phyloP scores from a whole-genome alignment of 2,888 invertebrate genomes.

The Aspidiotus destructor region DNA sequence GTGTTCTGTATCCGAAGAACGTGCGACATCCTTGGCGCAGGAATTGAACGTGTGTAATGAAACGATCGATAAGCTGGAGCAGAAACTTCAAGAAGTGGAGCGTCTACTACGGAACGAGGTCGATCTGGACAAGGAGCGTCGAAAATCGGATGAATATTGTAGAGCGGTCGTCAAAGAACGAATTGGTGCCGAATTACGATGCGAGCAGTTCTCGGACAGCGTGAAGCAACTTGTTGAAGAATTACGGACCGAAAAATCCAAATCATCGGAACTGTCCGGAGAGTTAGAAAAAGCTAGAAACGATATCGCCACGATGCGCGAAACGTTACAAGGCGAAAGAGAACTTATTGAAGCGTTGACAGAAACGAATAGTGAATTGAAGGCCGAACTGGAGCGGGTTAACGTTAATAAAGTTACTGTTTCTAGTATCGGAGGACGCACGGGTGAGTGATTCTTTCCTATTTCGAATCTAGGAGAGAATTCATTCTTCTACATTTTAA shows the following conservation, averaged over 20 bases:
- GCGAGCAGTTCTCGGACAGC: conserved; percentile 15
- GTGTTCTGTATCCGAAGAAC: conserved; percentile 8
- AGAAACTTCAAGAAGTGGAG: not conserved
- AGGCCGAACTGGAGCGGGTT: not conserved
- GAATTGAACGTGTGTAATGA: not conserved
- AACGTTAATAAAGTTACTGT: too few species aligned
- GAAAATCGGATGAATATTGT: conserved; percentile 9
- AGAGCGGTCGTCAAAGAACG: conserved; percentile 21
- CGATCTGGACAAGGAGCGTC: conserved; percentile 16
- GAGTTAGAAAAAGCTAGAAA: not conserved
- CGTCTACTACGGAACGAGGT: not conserved
- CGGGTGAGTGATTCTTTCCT: not conserved
- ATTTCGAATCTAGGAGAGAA: not conserved
- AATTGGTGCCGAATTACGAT: conserved; percentile 12
- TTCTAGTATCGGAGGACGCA: too few species aligned
- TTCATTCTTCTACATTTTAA: not conserved
- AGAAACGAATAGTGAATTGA: not conserved
- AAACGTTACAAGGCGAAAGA: not conserved
- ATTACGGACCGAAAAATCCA: conserved; percentile 2
- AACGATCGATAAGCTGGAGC: not conserved
- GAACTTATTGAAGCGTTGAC: conserved; percentile 6
- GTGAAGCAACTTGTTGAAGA: not conserved
- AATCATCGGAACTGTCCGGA: conserved; percentile 3
- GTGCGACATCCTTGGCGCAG: not conserved
- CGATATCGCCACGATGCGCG: not conserved